Evolutionary conservation across 2,797 vertebrate genomes (phyloP), one percentile per base, ranked within the genome.

Genomic region (Scarus forsteni): DNA sequence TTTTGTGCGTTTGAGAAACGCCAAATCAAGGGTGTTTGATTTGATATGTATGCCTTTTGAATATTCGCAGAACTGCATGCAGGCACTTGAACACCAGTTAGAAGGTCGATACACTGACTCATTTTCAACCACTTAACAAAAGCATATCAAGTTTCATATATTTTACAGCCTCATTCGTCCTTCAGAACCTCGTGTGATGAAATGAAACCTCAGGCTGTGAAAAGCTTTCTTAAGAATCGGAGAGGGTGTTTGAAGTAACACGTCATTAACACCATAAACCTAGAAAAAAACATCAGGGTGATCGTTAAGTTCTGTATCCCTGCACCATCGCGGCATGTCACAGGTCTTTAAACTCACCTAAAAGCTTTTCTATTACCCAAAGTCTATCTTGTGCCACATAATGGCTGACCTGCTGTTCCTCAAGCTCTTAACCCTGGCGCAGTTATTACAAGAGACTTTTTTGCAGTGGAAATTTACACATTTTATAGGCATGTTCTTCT

Each of bases 351-450:
- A 10, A 56, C 53, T 59, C 49, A 18, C 52, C 63, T 74, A 48
- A 79, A 83, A 83, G 50, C 63, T 18, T 66, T 79, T 72, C 53
- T 42, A 56, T 77, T 69, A 48, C 74, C 64, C 46, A 9, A 7
- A 8, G 6, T 43, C 27, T 61, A 71, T 42, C 62, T 5, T 58
- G 61, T 60, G 54, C 50, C 52, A 53, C 18, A 36, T 49, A 50
- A 35, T 63, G 12, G 12, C 27, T 40, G 39, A 11, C 6, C 15
- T 3, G 13, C 46, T 44, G 40, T 53, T 65, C 13, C 46, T 42
- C 38, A 3, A 12, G 15, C 64, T 52, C 56, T 55, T 6, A 58
- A 27, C 16, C 7, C 12, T 3, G 5, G 38, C 18, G 27, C 1
- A 44, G 3, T 27, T 46, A 36, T 48, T n/a, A 1, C 3, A 10